Evolutionary conservation across 2,113 vertebrate genomes (phyloP), one percentile per base, ranked within the genome.

Genomic region (Platysteira castanea): DNA sequence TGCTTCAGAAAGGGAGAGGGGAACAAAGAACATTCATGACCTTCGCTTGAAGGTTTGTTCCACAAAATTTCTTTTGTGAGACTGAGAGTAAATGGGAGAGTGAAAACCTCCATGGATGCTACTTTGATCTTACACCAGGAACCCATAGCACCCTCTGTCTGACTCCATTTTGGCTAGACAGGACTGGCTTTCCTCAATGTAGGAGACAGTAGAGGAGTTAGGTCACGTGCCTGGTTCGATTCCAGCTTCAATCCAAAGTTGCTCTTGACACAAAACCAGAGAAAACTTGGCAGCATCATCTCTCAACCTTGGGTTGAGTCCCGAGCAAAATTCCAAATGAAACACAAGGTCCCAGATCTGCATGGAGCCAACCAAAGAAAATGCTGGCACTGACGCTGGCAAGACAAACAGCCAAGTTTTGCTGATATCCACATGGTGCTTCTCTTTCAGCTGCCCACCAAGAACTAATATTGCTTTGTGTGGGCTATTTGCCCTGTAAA

Each of bases 181-280:
- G 69, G 56, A 39, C 80, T 63, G 61, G 41, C 73, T 92, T 86
- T 90, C 79, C 52, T 95, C 64, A 92, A n/a, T 0, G 10, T 60
- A 95, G 35, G 77, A 96, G 84, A 89, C 84, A 81, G 60, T 33
- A 74, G 35, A 86, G 61, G 60, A 91, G 89, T 64, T 54, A 31
- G 74, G 60, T 92, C 96, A 96, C 76, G 2, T 92, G 93, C 41
- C 91, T 95, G 69, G 73, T 92, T 89, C 69, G 28, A 41, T 87
- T 91, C 94, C 96, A 97, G 84, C 86, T 87, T 94, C 74, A 78
- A 87, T 94, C 91, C 81, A 69, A 94, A 95, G 91, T 87, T 91
- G 80, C 70, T 94, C 84, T 96, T 95, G 94, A 96, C 89, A 96
- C 65, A 84, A 94, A 87, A 96, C 86, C 90, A 93, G 64, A 94